phyloP scores from a whole-genome alignment of 1,140 invertebrate genomes.

The Hyles vespertilio region DNA sequence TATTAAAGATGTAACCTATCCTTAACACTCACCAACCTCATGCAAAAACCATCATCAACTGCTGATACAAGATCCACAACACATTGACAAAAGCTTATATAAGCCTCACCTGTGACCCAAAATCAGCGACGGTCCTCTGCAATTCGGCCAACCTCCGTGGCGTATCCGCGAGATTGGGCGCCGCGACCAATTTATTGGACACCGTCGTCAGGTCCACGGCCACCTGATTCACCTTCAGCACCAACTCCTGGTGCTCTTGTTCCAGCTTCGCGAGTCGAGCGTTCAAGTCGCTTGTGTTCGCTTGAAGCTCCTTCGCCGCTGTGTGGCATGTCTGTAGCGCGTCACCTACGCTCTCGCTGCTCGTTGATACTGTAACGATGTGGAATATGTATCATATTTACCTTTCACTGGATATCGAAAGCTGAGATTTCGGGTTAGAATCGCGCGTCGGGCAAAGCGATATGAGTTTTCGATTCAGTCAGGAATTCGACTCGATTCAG shows the following conservation, averaged over 20 bases:
- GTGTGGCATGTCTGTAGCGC: conserved; percentile 81
- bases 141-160: conserved; percentile 75
- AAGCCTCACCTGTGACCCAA: conserved; percentile 73
- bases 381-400: not conserved
- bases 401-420: not conserved
- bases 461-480: no score
- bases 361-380: conserved; percentile 77
- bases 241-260: conserved; percentile 40
- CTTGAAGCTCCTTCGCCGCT: conserved; percentile 77
- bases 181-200: conserved; percentile 75
- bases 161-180: conserved; percentile 77
- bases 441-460: no score
- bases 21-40: no score
- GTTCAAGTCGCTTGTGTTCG: conserved; percentile 78
- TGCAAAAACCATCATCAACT: no score
- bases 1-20: no score
- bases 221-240: conserved; percentile 48
- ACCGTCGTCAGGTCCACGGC: conserved; percentile 74
- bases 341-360: conserved; percentile 79
- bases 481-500: no score
- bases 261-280: conserved; percentile 64
- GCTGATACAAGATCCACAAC: no score
- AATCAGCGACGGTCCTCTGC: conserved; percentile 75
- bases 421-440: no score
- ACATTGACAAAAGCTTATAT: no score